phyloP scores from a whole-genome alignment of 2,113 vertebrate genomes.

The Scalopus aquaticus region DNA sequence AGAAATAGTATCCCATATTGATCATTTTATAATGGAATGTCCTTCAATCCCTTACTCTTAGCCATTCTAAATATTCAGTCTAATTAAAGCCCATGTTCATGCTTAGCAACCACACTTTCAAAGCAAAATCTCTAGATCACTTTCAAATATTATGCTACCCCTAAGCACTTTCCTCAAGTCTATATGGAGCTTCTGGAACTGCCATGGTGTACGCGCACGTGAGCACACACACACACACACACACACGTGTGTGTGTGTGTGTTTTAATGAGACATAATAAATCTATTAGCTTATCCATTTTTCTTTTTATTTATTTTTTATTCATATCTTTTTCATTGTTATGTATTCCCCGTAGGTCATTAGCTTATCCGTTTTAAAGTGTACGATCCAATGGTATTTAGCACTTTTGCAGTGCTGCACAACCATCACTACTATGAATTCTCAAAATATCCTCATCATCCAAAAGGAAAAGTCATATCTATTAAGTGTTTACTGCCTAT shows the following conservation, averaged over 20 bases:
- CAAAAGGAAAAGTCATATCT: background rate
- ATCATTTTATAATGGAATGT: conserved; percentile 25
- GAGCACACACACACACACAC: too few species aligned
- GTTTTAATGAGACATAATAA: background rate
- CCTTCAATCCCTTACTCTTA: background rate
- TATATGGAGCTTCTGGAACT: background rate
- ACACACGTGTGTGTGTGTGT: background rate
- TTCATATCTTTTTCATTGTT: too few species aligned
- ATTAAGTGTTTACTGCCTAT: background rate
- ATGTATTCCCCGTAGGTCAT: too few species aligned
- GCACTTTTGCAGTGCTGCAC: background rate
- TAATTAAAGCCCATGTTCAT: background rate
- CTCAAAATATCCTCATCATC: background rate
- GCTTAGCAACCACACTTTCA: background rate
- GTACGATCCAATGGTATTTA: background rate
- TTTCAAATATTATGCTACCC: background rate
- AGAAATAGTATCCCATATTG: background rate
- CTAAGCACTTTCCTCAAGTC: background rate
- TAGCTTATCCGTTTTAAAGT: background rate
- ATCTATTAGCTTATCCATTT: background rate
- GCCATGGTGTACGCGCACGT: too few species aligned
- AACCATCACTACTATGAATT: background rate
- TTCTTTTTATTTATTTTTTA: too few species aligned
- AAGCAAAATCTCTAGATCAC: background rate
- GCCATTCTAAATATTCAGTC: background rate